phyloP scores from a whole-genome alignment of 2,797 vertebrate genomes.

The Melopsittacus undulatus region DNA sequence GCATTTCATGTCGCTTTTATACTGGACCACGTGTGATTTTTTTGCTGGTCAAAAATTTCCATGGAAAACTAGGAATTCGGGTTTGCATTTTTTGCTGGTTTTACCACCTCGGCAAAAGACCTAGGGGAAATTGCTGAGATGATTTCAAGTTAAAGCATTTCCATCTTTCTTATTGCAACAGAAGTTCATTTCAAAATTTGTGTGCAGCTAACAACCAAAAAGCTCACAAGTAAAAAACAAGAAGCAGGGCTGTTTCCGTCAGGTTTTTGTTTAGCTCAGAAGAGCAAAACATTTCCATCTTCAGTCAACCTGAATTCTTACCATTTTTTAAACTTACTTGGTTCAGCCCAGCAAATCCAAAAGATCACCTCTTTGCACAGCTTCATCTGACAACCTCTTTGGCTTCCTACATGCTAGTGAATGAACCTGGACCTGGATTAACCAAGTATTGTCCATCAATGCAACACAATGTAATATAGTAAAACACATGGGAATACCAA shows the following conservation, averaged over 20 bases:
- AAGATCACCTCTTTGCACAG: background rate
- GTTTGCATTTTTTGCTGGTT: background rate
- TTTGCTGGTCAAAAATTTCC: background rate
- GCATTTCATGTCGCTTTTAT: background rate
- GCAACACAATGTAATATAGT: background rate
- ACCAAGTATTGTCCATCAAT: background rate
- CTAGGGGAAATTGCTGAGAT: constrained; percentile 25
- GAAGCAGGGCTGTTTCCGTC: background rate
- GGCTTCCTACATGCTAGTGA: background rate
- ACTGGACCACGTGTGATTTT: background rate
- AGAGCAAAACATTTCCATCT: constrained; percentile 15
- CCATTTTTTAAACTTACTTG: background rate
- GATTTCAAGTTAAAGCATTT: constrained; percentile 8
- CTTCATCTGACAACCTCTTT: background rate
- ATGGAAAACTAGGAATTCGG: background rate
- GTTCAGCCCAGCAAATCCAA: background rate
- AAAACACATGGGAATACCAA: background rate
- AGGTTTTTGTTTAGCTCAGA: background rate
- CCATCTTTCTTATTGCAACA: constrained; percentile 16
- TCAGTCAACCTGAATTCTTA: constrained; percentile 5
- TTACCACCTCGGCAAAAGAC: background rate
- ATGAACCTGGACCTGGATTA: background rate
- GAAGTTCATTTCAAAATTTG: constrained; percentile 35
- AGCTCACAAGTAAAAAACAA: background rate
- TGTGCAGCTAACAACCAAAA: background rate